phyloP scores from a whole-genome alignment of 1,140 invertebrate species.

The Coelopa frigida region DNA sequence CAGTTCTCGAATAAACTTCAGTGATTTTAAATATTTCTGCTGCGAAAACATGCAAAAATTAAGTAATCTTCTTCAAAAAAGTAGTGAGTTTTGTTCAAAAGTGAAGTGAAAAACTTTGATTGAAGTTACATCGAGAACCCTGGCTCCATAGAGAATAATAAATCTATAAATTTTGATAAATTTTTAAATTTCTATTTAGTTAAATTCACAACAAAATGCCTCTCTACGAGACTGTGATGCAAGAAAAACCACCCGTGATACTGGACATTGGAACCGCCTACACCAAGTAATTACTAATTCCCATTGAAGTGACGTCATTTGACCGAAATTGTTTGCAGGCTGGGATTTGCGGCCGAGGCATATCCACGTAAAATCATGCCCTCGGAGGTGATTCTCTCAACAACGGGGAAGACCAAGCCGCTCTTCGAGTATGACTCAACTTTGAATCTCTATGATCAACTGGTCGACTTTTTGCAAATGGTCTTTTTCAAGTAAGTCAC shows the following conservation, averaged over 20 bases:
- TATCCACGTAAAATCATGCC: slow-evolving; percentile 80
- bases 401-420: slow-evolving; percentile 54
- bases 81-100: too few relatives aligned
- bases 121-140: too few relatives aligned
- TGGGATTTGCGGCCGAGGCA: slow-evolving; percentile 84
- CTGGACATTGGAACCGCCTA: slow-evolving; percentile 87
- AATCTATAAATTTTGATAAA: too few relatives aligned
- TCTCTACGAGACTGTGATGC: slow-evolving; percentile 70
- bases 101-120: too few relatives aligned
- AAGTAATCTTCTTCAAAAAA: too few relatives aligned
- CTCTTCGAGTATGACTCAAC: slow-evolving; percentile 64
- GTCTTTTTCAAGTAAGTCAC: slow-evolving; percentile 76
- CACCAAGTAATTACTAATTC: slow-evolving; percentile 70
- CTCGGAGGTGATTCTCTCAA: slow-evolving; percentile 64
- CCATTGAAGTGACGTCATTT: slow-evolving; percentile 12
- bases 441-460: slow-evolving; percentile 75
- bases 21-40: too few relatives aligned
- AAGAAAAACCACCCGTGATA: slow-evolving; percentile 82
- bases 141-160: too few relatives aligned
- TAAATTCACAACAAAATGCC: slow-evolving; percentile 47
- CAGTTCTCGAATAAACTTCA: too few relatives aligned
- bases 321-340: slow-evolving; percentile 50
- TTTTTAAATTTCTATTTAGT: slow-evolving; percentile 5
- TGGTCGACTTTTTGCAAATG: slow-evolving; percentile 82
- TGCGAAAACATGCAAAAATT: too few relatives aligned